phyloP scores from a whole-genome alignment of 2,113 vertebrate genomes.

The Pseudopodoces humilis region DNA sequence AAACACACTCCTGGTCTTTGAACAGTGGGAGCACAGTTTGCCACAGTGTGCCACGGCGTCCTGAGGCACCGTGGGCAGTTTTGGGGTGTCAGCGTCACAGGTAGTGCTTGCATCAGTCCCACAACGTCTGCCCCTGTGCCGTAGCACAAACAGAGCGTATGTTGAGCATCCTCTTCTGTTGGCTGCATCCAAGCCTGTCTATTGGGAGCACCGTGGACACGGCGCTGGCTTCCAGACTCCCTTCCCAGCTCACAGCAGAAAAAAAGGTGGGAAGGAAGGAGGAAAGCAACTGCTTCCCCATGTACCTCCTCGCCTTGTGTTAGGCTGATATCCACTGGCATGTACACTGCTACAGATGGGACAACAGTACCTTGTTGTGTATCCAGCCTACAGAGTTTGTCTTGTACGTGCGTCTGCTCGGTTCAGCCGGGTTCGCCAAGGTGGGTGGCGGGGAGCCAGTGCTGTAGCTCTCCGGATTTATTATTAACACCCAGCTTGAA shows the following conservation, averaged over 20 bases:
- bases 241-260: neutral
- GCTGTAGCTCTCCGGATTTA: neutral
- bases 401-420: slow-evolving; percentile 8
- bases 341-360: slow-evolving; percentile 40
- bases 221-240: neutral
- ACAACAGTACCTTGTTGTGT: slow-evolving; percentile 40
- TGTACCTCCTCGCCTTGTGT: neutral
- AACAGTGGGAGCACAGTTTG: rapidly evolving
- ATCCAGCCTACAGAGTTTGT: slow-evolving; percentile 22
- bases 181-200: neutral
- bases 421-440: neutral
- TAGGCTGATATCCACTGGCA: slow-evolving; percentile 49
- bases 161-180: neutral
- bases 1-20: rapidly evolving
- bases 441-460: slow-evolving; percentile 23
- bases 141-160: neutral
- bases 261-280: neutral
- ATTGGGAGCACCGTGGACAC: neutral
- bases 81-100: neutral
- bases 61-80: rapidly evolving
- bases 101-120: neutral
- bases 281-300: neutral
- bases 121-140: neutral
- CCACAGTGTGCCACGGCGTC: too few relatives aligned
- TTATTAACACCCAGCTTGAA: slow-evolving; percentile 2